Evolutionary conservation across 2,888 invertebrate species (phyloP), one percentile per base, ranked within the genome.

Genomic region (Antitype chi): DNA sequence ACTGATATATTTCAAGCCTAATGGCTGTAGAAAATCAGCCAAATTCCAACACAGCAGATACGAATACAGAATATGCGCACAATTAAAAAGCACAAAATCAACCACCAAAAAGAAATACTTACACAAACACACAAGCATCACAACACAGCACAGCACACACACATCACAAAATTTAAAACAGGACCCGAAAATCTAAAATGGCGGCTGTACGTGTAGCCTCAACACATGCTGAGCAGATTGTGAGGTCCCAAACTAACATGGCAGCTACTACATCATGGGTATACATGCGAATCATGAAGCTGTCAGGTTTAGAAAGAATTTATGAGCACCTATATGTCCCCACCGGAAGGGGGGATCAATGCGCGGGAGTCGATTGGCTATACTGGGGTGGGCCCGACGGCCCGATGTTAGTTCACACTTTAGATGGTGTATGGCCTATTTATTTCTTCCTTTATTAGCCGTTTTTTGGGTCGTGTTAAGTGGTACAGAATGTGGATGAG

Each of bases 271-370:
- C 87, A 88, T 92, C 90, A 91, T 92, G 91, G 91, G 90, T 84
- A 91, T 90, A 94, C 94, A 94, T 94, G 95, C 93, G 93, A 94
- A 91, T 92, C 88, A 89, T 82, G 74, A 93, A 94, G 92, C 95
- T 96, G 96, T 96, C 96, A 96, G 92, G 76, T 86, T 91, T 92
- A 89, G 94, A 96, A 96, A 96, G 96, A 96, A 96, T 96, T 96
- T 96, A 96, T 96, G 96, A 93, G 93, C 92, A 85, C 81, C 86
- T 85, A 91, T 91, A 93, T 91, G 78, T 89, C 89, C 95, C 94
- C 94, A 93, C 94, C 95, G 96, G 96, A 96, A 91, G 78, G 88
- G 82, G 82, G 88, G 88, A 91, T 91, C 89, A 88, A 91, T 79
- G 82, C 86, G 85, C 86, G 85, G 83, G 83, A 86, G 85, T 80